Percentiles rank a stretch among this genome's conserved stretches.
These are phyloP conservation scores for Lamellibrachia columna DNA, from an alignment of 2,888 invertebrate species.

Conservation along the genomic window DNA sequence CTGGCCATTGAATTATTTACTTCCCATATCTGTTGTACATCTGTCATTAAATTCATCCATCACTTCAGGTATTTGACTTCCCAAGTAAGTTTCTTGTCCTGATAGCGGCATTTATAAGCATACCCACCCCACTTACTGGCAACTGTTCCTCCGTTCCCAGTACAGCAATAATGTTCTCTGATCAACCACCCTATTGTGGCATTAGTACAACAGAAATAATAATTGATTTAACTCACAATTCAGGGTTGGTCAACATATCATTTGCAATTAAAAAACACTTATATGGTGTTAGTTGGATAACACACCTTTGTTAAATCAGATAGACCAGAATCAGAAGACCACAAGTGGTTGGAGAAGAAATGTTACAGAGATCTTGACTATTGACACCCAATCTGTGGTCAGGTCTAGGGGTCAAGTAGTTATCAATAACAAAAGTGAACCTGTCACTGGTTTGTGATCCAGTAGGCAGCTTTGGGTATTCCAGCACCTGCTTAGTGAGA, in stretches of 20 bases:
- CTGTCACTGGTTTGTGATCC: background rate
- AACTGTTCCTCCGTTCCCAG: background rate
- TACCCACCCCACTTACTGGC: too few relatives aligned
- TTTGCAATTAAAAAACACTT: background rate
- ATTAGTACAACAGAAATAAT: background rate
- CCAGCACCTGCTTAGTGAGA: background rate
- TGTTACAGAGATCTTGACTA: background rate
- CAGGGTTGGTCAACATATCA: background rate
- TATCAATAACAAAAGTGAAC: background rate
- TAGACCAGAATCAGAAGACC: background rate
- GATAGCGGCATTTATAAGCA: background rate
- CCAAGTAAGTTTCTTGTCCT: background rate
- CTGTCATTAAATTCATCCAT: background rate
- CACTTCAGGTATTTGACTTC: background rate
- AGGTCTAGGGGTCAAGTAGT: background rate
- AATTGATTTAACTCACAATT: background rate
- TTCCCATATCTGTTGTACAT: background rate
- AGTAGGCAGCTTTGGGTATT: background rate
- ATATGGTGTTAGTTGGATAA: background rate
- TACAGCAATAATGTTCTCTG: background rate
- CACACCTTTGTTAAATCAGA: background rate
- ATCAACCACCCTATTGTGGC: background rate
- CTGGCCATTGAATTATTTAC: slow-evolving; percentile 9
- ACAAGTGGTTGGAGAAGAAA: background rate
- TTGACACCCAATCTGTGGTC: background rate